These are phyloP conservation scores for Cervus canadensis DNA, from an alignment of 2,113 vertebrate species.

Conservation along the genomic window DNA sequence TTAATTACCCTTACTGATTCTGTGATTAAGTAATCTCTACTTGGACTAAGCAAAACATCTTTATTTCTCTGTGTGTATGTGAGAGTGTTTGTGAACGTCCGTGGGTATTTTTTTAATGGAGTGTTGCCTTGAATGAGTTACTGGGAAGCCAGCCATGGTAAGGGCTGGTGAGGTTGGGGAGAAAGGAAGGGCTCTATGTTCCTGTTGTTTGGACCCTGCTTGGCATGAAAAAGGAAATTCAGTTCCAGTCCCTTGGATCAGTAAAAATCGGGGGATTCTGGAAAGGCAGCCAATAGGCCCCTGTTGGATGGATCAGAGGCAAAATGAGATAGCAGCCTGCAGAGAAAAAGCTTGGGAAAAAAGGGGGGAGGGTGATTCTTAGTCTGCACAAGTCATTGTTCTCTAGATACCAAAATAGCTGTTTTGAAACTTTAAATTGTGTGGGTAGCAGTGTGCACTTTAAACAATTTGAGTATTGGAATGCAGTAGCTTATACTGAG, in stretches of 20 bases:
- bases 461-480: slow-evolving; percentile 62
- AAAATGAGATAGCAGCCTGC: slow-evolving; percentile 36
- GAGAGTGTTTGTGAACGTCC: neutral
- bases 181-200: slow-evolving; percentile 45
- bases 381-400: slow-evolving; percentile 45
- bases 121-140: slow-evolving; percentile 57
- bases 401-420: slow-evolving; percentile 40
- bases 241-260: slow-evolving; percentile 33
- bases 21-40: slow-evolving; percentile 50
- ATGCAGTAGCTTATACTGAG: slow-evolving; percentile 31
- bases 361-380: neutral
- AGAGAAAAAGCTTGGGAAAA: slow-evolving; percentile 24
- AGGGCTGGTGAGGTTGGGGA: slow-evolving; percentile 35
- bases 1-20: slow-evolving; percentile 55
- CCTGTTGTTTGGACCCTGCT: slow-evolving; percentile 46
- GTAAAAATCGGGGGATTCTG: slow-evolving; percentile 35
- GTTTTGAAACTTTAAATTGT: slow-evolving; percentile 35
- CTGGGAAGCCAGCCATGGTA: slow-evolving; percentile 44
- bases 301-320: slow-evolving; percentile 14
- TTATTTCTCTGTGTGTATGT: slow-evolving; percentile 21
- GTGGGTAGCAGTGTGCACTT: slow-evolving; percentile 65
- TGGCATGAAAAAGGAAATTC: slow-evolving; percentile 47
- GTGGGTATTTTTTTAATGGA: neutral
- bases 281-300: slow-evolving; percentile 22
- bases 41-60: slow-evolving; percentile 9